Evolutionary conservation across 2,113 vertebrate genomes (phyloP).

Genomic region (Pangasianodon gigas): DNA sequence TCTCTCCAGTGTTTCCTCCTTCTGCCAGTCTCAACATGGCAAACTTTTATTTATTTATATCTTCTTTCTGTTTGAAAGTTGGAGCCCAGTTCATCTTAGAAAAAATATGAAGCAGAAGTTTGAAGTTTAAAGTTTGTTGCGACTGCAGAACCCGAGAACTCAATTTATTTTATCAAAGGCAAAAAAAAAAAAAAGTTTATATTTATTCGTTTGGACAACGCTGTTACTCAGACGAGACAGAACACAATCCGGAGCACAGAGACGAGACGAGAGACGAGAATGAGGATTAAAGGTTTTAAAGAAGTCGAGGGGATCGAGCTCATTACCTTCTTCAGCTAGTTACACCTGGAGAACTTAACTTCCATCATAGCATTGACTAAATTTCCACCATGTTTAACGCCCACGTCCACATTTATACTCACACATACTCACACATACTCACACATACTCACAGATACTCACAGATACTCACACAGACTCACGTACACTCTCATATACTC

Average conservation of each 20-base stretch:
- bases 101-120: constrained; percentile 11
- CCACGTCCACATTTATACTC: background rate
- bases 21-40: constrained; percentile 31
- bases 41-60: constrained; percentile 39
- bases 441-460: background rate
- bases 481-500: too few relatives aligned
- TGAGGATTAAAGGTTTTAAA: background rate
- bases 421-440: background rate
- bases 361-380: background rate
- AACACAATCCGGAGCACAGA: background rate
- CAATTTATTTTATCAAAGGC: constrained; percentile 1
- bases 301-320: background rate
- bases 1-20: constrained; percentile 44
- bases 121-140: background rate
- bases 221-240: background rate
- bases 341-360: background rate
- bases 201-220: background rate
- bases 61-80: constrained; percentile 18
- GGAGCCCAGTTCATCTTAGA: background rate
- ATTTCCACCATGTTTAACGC: background rate
- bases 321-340: background rate
- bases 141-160: background rate
- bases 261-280: background rate
- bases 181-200: background rate
- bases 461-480: too few relatives aligned